phyloP scores from a whole-genome alignment of 2,113 vertebrate genomes.

The Odontesthes bonariensis region DNA sequence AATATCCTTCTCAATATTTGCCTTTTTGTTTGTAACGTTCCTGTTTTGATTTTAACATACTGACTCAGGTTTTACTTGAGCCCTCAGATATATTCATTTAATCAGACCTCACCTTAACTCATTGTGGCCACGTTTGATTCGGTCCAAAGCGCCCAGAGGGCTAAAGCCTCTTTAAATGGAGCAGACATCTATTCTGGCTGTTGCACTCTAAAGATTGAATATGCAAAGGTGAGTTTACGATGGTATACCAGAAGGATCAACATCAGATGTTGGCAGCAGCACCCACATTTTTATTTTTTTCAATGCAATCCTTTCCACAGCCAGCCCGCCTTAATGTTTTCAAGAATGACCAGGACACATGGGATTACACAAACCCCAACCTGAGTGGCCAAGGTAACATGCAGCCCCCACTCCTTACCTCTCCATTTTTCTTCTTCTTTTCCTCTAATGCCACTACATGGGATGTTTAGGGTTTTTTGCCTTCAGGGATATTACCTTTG shows the following conservation, averaged over 20 bases:
- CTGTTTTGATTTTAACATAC: not conserved
- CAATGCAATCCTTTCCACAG: conserved; percentile 72
- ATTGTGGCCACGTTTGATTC: conserved; percentile 87
- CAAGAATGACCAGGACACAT: conserved; percentile 98
- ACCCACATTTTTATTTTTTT: conserved; percentile 1
- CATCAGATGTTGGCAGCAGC: not conserved
- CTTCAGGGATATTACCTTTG: conserved; percentile 68
- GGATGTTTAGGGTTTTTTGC: conserved; percentile 62
- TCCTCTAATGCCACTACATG: conserved; percentile 85
- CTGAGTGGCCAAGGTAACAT: conserved; percentile 94
- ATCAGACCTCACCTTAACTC: conserved; percentile 81
- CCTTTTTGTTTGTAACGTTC: not conserved
- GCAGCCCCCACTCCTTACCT: conserved; percentile 23
- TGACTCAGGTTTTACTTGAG: not conserved
- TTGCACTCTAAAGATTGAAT: conserved; percentile 96
- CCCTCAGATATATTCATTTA: not conserved
- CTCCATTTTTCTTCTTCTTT: conserved; percentile 50
- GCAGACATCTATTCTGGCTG: conserved; percentile 97
- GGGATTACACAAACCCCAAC: conserved; percentile 97
- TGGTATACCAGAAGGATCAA: not conserved
- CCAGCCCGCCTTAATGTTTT: conserved; percentile 96
- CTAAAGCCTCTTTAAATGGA: conserved; percentile 95
- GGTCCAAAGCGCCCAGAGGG: conserved; percentile 94
- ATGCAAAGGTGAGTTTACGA: conserved; percentile 88
- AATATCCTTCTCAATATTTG: conserved; percentile 89